Evolutionary conservation across 2,113 vertebrate species (phyloP), one percentile per base, ranked within the genome.

Genomic region (Ammodytes marinus): DNA sequence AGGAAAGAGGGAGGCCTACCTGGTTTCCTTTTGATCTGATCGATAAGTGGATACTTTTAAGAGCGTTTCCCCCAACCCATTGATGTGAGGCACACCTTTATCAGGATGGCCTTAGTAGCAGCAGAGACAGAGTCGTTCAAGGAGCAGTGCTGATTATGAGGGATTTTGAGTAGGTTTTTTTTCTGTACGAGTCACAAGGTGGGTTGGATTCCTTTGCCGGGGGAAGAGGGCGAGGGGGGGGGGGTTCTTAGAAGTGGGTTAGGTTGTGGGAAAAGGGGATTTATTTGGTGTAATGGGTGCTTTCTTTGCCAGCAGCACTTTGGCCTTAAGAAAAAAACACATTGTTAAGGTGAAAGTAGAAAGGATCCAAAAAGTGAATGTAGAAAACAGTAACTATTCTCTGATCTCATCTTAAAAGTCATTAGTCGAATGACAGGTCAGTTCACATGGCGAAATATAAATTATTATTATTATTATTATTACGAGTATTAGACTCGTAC

Each of bases 1-100:
- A 77, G 50, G 75, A 74, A 75, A 83, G 58, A 72, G 46, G 17
- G 47, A 74, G 69, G 83, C 54, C 72, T 58, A 70, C 55, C 42
- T 2, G 63, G 49, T 80, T 75, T 73, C 81, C 60, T 78, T 71
- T 88, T 49, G 86, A 90, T 90, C 84, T 46, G 77, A 87, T 91
- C 88, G 60, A 90, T 92, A 82, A 63, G 72, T 47, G 73, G 70
- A 80, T 86, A 57, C 80, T 86, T 88, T 91, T 71, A 72, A 74
- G 82, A 86, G 66, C 57, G 82, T 84, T 89, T 63, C 69, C 80
- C 12, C 50, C 49, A 63, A 52, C 59, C 64, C 79, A 84, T 77
- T 77, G 80, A 80, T 67, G 70, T 66, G 57, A 84, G 57, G 63
- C 74, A 55, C 60, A 78, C 63, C 79, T 85, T 87, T 74, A 83